phyloP scores from a whole-genome alignment of 2,888 invertebrate genomes.

The Cynaeus angustus region DNA sequence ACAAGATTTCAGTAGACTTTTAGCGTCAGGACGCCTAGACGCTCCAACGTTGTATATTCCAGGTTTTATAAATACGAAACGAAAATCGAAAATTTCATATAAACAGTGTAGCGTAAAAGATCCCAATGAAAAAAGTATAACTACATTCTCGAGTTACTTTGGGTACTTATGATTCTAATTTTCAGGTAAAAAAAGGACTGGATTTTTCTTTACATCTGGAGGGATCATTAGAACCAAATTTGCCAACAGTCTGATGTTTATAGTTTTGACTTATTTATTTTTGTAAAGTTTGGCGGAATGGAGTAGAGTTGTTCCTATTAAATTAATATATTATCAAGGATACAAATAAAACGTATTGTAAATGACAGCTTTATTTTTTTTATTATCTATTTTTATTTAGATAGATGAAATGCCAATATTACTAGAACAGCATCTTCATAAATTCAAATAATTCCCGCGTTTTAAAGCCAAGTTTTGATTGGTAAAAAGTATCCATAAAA shows the following conservation, averaged over 20 bases:
- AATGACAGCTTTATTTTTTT: no score
- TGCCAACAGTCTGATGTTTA: slow-evolving; percentile 40
- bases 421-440: no score
- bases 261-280: slow-evolving; percentile 44
- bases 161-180: slow-evolving; percentile 3
- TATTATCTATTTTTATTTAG: no score
- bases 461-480: no score
- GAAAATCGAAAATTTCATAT: slow-evolving; percentile 83
- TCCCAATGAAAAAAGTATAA: slow-evolving; percentile 76
- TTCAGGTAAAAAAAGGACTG: slow-evolving; percentile 51
- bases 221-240: slow-evolving; percentile 14
- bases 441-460: no score
- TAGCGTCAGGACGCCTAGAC: slow-evolving; percentile 83
- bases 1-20: slow-evolving; percentile 83
- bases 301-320: slow-evolving; percentile 28
- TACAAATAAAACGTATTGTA: no score
- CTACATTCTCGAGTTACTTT: background rate
- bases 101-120: slow-evolving; percentile 85
- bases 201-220: slow-evolving; percentile 51
- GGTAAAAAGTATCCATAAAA: no score
- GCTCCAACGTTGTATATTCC: slow-evolving; percentile 85
- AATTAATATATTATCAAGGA: slow-evolving; percentile 7
- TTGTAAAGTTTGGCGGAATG: slow-evolving; percentile 15
- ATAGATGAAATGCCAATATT: no score
- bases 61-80: slow-evolving; percentile 82